Evolutionary conservation across 2,113 vertebrate genomes (phyloP), one percentile per base, ranked within the genome.

Genomic region (Tachycineta bicolor): DNA sequence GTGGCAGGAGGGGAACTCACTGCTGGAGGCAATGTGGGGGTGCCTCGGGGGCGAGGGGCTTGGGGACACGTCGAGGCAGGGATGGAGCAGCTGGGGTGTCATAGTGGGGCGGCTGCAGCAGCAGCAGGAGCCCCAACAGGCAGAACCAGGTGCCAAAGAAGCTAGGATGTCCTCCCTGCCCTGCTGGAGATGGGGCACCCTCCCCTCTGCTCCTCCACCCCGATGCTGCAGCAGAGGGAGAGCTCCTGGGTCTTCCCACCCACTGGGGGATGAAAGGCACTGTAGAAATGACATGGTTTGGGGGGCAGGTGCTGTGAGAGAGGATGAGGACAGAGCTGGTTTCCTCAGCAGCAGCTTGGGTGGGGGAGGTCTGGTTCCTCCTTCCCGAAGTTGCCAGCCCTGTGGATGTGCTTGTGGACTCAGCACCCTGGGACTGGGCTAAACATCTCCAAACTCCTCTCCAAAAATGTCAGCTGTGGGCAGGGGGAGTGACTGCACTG

Each of bases 21-120:
- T 62, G 68, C 46, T 53, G 46, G 41, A 18, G 55, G 52, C 41
- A 28, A 12, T 0, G 1, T 20, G 26, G 33, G 14, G 25, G 9
- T 12, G 5, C n/a, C 47, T 44, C 0, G 0, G 34, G 41, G 63
- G 14, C 0, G 0, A 67, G 29, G 26, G 55, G 14, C 33, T 37
- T 6, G 12, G 50, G 58, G 56, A 52, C 5, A 21, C 0, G 0
- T 18, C 0, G 0, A 47, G 85, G 34, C 58, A 58, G 34, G 4
- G 19, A 22, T 70, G 82, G 49, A 68, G 8, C 1, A 3, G 85
- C 49, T 2, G 11, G 50, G 74, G 43, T 89, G 68, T 23, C 1
- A 0, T 0, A 44, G 43, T 3, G 0, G 21, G 37, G 41, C 31
- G 55, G 56, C 64, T 89, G 78, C 85, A 77, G 82, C 62, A 59